Base-by-base conservation (phyloP, 2,888 invertebrate genomes). In the Nomada hirtipes region DNA sequence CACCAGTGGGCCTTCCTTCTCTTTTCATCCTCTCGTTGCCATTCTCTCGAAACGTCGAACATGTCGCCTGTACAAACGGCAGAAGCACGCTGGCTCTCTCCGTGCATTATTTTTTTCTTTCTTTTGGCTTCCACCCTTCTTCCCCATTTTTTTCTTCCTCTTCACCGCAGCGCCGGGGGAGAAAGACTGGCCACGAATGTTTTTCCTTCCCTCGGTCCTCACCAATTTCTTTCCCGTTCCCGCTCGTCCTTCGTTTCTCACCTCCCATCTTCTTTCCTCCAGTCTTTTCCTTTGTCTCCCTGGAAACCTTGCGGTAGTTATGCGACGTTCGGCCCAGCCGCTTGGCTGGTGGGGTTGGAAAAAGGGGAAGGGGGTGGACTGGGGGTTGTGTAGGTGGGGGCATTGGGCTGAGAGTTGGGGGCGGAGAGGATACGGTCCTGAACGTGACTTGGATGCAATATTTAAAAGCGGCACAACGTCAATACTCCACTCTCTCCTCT, bases 401-500 rank as follows among this genome's bases (percentile, higher is more conserved):
- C 71, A 77, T 18, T 47, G 69, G 74, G 81, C 55, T 59, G 70
- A 72, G 64, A 67, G 68, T 61, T 65, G 71, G 61, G 78, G 71
- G 71, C 68, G 85, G 69, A 83, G 89, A 89, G 91, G 91, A 91
- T 91, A 91, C 90, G 92, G 89, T 91, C 91, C 90, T 88, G 88
- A 90, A 93, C 93, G 93, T 93, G 93, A 93, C 93, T 93, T 90
- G 93, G 91, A 90, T 93, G 91, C 91, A 93, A 93, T 93, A 92
- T 93, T 93, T 92, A 92, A 92, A 92, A 92, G 91, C 90, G 86
- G 79, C 88, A 84, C 90, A 89, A 91, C 93, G 92, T 93, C 93
- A 92, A 92, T 93, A 92, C 92, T 93, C 90, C 83, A 78, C 76
- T 89, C 88, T 89, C 84, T 76, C 59, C 76, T 64, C 78, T 65